A percentile compares a stretch with the other conserved stretches of the same genome.
These are phyloP conservation scores for Nycteola revayana DNA, from an alignment of 2,888 invertebrate genomes.

Conservation along the genomic window DNA sequence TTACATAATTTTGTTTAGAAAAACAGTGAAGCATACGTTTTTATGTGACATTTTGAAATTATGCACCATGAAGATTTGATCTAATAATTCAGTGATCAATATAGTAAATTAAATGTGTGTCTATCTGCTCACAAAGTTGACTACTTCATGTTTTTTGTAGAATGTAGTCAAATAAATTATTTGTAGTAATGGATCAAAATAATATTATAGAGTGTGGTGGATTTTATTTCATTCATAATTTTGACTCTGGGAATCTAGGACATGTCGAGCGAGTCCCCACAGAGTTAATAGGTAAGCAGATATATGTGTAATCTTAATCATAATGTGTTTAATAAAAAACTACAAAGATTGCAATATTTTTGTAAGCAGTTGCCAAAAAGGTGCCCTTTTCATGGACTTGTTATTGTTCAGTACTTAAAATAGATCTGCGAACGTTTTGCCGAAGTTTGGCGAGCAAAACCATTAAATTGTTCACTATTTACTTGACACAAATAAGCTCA, in stretches of 20 bases:
- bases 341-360: slow-evolving; percentile 33
- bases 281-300: slow-evolving; percentile 78
- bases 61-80: slow-evolving; percentile 65
- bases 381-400: slow-evolving; percentile 37
- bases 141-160: slow-evolving; percentile 62
- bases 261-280: slow-evolving; percentile 88
- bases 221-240: slow-evolving; percentile 92
- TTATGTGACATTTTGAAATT: slow-evolving; percentile 72
- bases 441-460: slow-evolving; percentile 7
- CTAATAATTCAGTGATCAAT: slow-evolving; percentile 60
- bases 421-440: slow-evolving; percentile 21
- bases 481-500: slow-evolving; percentile 18
- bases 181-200: slow-evolving; percentile 71
- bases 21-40: slow-evolving; percentile 76
- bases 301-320: slow-evolving; percentile 14
- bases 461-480: slow-evolving; percentile 16
- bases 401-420: slow-evolving; percentile 22
- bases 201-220: slow-evolving; percentile 85
- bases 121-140: slow-evolving; percentile 50
- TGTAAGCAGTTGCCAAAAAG: slow-evolving; percentile 39
- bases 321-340: slow-evolving; percentile 40
- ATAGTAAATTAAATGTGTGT: slow-evolving; percentile 59
- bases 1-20: slow-evolving; percentile 83
- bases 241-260: slow-evolving; percentile 95
- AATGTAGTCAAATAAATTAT: slow-evolving; percentile 65